These are phyloP conservation scores for Xiphophorus birchmanni DNA, from an alignment of 2,797 vertebrate species.

Conservation along the genomic window DNA sequence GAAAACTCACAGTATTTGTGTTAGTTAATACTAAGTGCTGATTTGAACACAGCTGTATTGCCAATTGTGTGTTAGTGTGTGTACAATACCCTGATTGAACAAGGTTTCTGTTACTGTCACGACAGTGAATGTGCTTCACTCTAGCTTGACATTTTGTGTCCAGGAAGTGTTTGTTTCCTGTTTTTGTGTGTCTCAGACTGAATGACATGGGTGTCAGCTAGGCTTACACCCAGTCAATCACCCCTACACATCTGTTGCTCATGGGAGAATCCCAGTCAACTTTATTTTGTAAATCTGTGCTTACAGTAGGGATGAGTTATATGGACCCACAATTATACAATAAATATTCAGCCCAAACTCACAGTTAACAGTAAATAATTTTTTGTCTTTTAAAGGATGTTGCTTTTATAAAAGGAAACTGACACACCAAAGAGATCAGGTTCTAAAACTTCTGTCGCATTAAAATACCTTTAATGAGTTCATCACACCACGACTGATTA, in stretches of 20 bases:
- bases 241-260: constrained; percentile 73
- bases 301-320: constrained; percentile 25
- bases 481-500: constrained; percentile 68
- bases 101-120: constrained; percentile 1
- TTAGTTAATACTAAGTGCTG: background rate
- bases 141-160: constrained; percentile 19
- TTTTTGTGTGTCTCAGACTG: constrained; percentile 20
- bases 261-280: constrained; percentile 56
- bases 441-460: constrained; percentile 50
- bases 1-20: background rate
- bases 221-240: constrained; percentile 67
- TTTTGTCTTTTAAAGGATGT: constrained; percentile 47
- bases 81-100: background rate
- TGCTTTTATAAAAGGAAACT: constrained; percentile 45
- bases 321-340: background rate
- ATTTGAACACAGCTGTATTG: constrained; percentile 3
- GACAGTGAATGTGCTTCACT: constrained; percentile 12
- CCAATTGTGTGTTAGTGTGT: constrained; percentile 3
- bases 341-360: background rate
- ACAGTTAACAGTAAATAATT: constrained; percentile 60
- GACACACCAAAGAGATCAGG: constrained; percentile 19
- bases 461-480: constrained; percentile 77
- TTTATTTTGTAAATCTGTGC: constrained; percentile 55
- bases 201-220: constrained; percentile 70
- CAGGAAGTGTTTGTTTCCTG: constrained; percentile 5